A percentile compares a stretch with the other conserved stretches of the same genome.
Evolutionary conservation across 37 sponge, comb jelly and placozoan genomes (phyloP).

Genomic region (Beroe ovata): DNA sequence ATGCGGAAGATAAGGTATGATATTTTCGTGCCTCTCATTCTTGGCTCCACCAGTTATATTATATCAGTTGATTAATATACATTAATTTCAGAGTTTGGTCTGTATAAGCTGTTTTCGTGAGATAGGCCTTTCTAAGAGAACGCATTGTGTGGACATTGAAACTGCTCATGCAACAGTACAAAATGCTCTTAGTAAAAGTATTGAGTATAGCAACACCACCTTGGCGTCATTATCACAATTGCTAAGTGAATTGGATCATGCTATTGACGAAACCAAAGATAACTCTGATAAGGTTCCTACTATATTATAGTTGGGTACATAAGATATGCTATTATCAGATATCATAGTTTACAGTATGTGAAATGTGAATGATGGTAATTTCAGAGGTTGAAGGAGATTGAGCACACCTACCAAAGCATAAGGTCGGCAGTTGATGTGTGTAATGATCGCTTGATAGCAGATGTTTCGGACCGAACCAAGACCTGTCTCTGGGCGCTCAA

Average conservation of each 20-base stretch:
- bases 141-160: constrained; percentile 61
- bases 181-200: constrained; percentile 16
- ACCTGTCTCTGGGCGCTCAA: not conserved
- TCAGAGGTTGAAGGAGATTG: constrained; percentile 47
- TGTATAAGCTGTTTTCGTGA: constrained; percentile 64
- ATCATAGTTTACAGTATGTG: too few species aligned
- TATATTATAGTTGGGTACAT: too few species aligned
- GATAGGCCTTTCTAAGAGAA: constrained; percentile 54
- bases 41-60: too few species aligned
- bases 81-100: constrained; percentile 26
- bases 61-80: too few species aligned
- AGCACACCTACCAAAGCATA: constrained; percentile 25
- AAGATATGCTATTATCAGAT: too few species aligned
- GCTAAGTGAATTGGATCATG: not conserved
- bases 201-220: constrained; percentile 21
- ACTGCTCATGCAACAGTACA: constrained; percentile 39
- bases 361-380: too few species aligned
- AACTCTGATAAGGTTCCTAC: constrained; percentile 30
- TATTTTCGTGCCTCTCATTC: too few species aligned
- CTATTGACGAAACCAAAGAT: constrained; percentile 13
- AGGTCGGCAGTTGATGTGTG: constrained; percentile 25
- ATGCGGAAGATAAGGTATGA: constrained; percentile 63
- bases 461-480: not conserved
- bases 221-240: not conserved
- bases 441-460: constrained; percentile 32